Evolutionary conservation across 2,797 vertebrate species (phyloP), one percentile per base, ranked within the genome.

Genomic region (Petrocephalus sullivani): DNA sequence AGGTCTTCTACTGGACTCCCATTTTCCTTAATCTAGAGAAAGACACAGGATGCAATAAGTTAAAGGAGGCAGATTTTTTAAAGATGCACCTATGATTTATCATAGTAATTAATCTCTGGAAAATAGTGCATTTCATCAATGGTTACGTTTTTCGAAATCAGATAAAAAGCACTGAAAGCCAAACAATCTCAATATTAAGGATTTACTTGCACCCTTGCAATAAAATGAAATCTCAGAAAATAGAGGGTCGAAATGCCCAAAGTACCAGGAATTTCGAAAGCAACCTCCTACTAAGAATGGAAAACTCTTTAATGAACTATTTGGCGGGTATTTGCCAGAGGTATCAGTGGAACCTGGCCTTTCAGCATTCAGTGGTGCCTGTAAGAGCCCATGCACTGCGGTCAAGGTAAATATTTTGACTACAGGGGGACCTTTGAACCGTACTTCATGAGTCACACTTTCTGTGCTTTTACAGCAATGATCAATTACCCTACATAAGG

Each of bases 61-160:
- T 37, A 75, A 75, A 75, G 10, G 67, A 67, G 61, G 61, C 23
- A 67, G 61, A 67, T 37, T 75, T 41, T 41, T 75, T 2, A 75
- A 75, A 75, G 28, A 75, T 41, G 67, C 67, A 75, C 41, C 28
- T 41, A 37, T 75, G 67, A 37, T 75, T 75, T 75, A 75, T 41
- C 37, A 2, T 41, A 75, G 33, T 41, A 75, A 75, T 57, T 33
- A 37, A 85, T 85, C 84, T 57, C 23, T 4, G n/a, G 21, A 54
- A 54, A 84, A 84, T 56, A 67, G 23, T 67, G 61, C 61, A 67
- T 67, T 67, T 67, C 28, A 67, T 67, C 61, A 67, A 67, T 67
- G 61, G 61, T 67, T 67, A 67, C 23, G 2, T 14, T 57, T 75
- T 75, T 75, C 37, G 19, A 21, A 84, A 84, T 84, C n/a, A 84